phyloP scores from a whole-genome alignment of 1,140 invertebrate genomes.

The Teleopsis dalmanni region DNA sequence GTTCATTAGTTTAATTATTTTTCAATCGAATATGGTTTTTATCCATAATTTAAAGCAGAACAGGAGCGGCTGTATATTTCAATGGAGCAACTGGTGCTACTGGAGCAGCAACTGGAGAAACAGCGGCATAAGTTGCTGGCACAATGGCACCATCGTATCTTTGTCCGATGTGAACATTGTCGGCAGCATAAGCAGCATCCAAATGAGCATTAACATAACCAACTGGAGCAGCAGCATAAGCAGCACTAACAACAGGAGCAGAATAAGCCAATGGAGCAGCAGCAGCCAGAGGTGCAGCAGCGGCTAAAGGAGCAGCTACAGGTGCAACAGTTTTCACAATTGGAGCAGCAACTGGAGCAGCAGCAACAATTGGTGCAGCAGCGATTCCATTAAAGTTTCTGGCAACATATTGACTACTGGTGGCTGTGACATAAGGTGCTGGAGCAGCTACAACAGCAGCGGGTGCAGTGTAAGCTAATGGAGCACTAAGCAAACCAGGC shows the following conservation, averaged over 20 bases:
- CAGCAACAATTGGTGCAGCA: slow-evolving; percentile 23
- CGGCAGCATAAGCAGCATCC: slow-evolving; percentile 8
- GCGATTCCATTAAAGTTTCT: slow-evolving; percentile 35
- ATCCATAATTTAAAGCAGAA: slow-evolving; percentile 13
- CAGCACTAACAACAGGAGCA: neutral
- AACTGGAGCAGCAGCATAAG: slow-evolving; percentile 1
- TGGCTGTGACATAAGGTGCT: slow-evolving; percentile 29
- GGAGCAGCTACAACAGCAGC: slow-evolving; percentile 28
- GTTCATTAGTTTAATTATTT: no score
- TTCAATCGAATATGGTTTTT: no score
- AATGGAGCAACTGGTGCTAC: slow-evolving; percentile 4
- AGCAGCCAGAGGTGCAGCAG: slow-evolving; percentile 17
- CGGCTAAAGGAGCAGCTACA: slow-evolving; percentile 14
- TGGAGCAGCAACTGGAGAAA: neutral
- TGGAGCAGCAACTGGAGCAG: slow-evolving; percentile 19
- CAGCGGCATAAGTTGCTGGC: slow-evolving; percentile 4
- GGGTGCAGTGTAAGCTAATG: slow-evolving; percentile 24
- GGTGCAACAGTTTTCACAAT: slow-evolving; percentile 11
- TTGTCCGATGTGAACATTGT: slow-evolving; percentile 2
- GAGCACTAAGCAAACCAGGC: slow-evolving; percentile 31
- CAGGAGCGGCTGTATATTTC: slow-evolving; percentile 10
- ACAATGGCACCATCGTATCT: slow-evolving; percentile 7
- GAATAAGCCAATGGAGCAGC: slow-evolving; percentile 20
- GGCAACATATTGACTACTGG: slow-evolving; percentile 38
- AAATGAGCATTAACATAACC: slow-evolving; percentile 6